Evolutionary conservation across 1,140 invertebrate species (phyloP), one percentile per base, ranked within the genome.

Genomic region (Dermatophagoides farinae): DNA sequence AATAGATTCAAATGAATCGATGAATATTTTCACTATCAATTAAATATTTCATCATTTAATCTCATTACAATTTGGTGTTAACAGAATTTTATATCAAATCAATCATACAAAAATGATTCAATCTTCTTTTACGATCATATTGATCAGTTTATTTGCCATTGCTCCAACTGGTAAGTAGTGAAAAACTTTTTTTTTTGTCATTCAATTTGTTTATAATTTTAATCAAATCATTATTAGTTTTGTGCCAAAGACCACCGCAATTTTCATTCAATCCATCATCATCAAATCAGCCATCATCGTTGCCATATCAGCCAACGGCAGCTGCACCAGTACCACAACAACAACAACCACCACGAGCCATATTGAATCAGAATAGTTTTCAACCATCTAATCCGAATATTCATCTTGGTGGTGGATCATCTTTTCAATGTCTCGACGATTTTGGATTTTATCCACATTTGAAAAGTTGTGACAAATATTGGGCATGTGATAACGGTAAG

Each of bases 371-470:
- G 8, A 12, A 14, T 11, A 12, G 16, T 14, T 23, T 20, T 5
- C 10, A 14, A 43, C 41, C 12, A 16, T 43, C 41, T 16, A 43
- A 43, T 43, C n/a, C 41, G 11, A 18, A 18, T 23, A 50, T 46
- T 46, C 20, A 14, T 50, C 18, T 20, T 12, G 23, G 47, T 39
- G 18, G 18, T 38, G 38, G 11, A 10, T 39, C 31, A 39, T 53
- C 14, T n/a, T 92, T 90, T 79, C 86, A 89, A 77, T 93, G 88
- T 70, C 88, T 88, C 8, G 86, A 92, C 70, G 87, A 90, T 71
- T 91, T 87, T 69, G 89, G 89, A 10, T 92, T 90, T 76, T 92
- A 86, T 86, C 62, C 88, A 88, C 73, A 82, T 82, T 67, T 73
- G 76, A 62, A 64, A 37, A 86, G 84, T 23, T 93, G 89, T 71